Conservation (phyloP, 1,140 invertebrate species). For the Brachionus manjavacas region DNA sequence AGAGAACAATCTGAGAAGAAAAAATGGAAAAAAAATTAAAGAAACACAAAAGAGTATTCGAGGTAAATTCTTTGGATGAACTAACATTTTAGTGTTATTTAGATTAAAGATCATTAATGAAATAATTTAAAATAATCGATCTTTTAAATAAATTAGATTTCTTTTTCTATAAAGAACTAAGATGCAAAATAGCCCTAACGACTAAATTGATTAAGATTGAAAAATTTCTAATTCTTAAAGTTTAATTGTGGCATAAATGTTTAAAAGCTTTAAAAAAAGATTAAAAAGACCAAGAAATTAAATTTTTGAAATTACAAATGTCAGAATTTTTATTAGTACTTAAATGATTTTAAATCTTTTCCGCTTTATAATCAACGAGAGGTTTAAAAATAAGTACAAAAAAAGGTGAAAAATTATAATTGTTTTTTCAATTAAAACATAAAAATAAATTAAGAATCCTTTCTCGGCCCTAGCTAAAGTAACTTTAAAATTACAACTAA, state of each 20-base stretch:
- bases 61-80: neutral
- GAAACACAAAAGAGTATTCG: neutral
- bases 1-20: neutral
- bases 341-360: neutral
- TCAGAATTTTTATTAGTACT: too few species aligned
- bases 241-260: too few species aligned
- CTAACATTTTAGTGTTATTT: neutral
- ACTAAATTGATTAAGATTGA: too few species aligned
- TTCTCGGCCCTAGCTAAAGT: neutral
- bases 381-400: neutral
- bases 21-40: neutral
- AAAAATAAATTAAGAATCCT: conserved; percentile 13
- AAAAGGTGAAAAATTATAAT: neutral
- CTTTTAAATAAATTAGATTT: neutral
- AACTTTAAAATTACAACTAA: neutral
- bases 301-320: too few species aligned
- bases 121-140: neutral
- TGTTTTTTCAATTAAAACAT: neutral
- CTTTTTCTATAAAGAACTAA: too few species aligned
- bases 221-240: too few species aligned
- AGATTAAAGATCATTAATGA: neutral
- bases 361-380: neutral
- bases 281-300: too few species aligned
- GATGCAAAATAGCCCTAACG: too few species aligned
- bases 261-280: too few species aligned